Conservation (phyloP, 1,140 invertebrate genomes). For the Ridgeia piscesae region DNA sequence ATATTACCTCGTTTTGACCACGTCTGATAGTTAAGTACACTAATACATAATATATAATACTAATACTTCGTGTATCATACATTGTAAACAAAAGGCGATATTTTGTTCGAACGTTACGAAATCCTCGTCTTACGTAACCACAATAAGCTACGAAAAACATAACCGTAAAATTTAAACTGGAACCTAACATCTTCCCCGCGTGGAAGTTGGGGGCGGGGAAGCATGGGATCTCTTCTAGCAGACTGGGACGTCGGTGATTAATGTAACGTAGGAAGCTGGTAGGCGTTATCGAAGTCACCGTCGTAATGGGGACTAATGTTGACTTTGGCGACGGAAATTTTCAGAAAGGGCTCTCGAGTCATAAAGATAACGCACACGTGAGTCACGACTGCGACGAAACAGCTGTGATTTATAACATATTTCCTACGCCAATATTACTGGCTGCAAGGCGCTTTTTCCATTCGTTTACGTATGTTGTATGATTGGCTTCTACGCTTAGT, state of each 20-base stretch:
- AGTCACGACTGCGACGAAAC: neutral
- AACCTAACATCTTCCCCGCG: neutral
- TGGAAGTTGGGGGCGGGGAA: neutral
- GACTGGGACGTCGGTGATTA: neutral
- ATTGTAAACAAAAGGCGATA: no score
- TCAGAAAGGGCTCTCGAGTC: neutral
- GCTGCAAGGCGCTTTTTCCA: neutral
- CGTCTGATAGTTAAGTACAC: no score
- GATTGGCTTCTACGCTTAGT: no score
- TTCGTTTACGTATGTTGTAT: neutral
- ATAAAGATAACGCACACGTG: neutral
- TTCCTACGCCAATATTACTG: neutral
- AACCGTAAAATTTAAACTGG: neutral
- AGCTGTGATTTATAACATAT: neutral
- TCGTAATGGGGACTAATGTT: neutral
- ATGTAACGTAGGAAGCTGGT: neutral
- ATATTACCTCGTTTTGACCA: no score
- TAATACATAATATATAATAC: no score
- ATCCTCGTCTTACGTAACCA: neutral
- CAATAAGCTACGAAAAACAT: neutral
- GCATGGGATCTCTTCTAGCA: neutral
- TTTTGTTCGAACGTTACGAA: neutral
- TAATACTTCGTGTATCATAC: no score
- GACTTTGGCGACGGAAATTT: neutral
- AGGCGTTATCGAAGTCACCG: no score